Base-by-base conservation (phyloP, 2,113 vertebrate species). In the Seriola aureovittata region DNA sequence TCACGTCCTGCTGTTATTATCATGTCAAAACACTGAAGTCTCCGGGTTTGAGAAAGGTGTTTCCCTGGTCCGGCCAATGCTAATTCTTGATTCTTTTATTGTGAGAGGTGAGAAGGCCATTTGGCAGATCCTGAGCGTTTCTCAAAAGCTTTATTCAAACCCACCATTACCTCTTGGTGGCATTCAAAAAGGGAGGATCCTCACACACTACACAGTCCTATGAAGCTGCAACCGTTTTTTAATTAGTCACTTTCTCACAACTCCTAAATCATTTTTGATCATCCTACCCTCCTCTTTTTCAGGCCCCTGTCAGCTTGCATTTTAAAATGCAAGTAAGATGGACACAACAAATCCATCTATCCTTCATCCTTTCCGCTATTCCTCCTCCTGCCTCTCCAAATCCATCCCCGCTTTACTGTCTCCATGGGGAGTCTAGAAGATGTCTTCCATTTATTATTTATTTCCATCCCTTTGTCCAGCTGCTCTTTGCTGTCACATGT, bases 391-490 rank as follows among this genome's bases (percentile, higher is more conserved):
- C 62, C 55, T 59, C 54, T 80, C 62, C 32, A 87, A 82, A 84
- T 82, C 48, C 72, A 58, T 66, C 48, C n/a, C 69, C 38, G 32
- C 74, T 77, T 76, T 71, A 54, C 8, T 83, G 34, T 87, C 81
- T 89, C 82, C 64, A 57, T 9, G 8, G 85, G 82, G 85, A 81
- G 40, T 84, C 75, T 57, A 16, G 38, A 86, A 78, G 75, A 85
- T 76, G 78, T 68, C 73, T 65, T 25, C 72, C 66, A 89, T 92
- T 78, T 68, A 90, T 91, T 83, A 89, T 91, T 91, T 84, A 89
- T 88, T 83, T 87, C 42, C 36, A 58, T 85, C 71, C 52, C 68
- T 81, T 85, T 85, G 88, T 87, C 87, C 88, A 85, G 80, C 80
- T 79, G 75, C 84, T 89, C 42, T 83, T 75, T 70, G 42, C 69